Conservation (phyloP, 2,113 vertebrate species). For the Heptranchias perlo region DNA sequence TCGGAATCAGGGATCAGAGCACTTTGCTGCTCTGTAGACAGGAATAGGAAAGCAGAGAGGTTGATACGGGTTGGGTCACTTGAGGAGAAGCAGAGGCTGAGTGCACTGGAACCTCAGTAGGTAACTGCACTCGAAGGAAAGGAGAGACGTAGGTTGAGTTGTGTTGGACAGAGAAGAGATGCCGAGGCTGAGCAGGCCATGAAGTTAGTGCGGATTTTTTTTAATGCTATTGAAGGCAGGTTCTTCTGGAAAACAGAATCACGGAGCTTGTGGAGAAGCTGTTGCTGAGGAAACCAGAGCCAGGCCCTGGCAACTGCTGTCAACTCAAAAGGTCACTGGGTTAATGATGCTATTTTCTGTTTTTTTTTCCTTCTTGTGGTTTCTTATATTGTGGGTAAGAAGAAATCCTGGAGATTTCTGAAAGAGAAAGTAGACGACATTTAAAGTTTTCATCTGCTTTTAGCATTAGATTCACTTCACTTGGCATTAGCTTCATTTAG, state of each 20-base stretch:
- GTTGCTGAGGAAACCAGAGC: neutral
- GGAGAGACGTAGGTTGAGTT: neutral
- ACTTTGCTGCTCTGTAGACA: neutral
- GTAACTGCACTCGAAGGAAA: neutral
- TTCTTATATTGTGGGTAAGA: neutral
- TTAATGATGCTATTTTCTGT: neutral
- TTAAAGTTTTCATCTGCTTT: neutral
- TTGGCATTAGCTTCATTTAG: neutral
- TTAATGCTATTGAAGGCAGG: neutral
- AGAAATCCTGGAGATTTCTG: neutral
- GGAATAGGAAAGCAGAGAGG: neutral
- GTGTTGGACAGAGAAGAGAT: neutral
- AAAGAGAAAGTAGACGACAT: neutral
- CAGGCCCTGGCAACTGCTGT: neutral
- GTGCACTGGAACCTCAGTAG: neutral
- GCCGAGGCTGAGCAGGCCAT: neutral
- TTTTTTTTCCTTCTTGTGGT: neutral
- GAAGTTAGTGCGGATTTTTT: neutral
- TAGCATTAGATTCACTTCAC: neutral
- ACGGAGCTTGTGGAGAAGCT: neutral
- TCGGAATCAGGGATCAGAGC: neutral
- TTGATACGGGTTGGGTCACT: neutral
- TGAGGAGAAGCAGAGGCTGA: neutral
- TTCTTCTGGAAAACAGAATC: neutral
- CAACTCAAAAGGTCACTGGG: neutral